Percentiles rank a stretch among this genome's conserved stretches.
phyloP scores from a whole-genome alignment of 2,888 invertebrate genomes.

The Podabrus alpinus region DNA sequence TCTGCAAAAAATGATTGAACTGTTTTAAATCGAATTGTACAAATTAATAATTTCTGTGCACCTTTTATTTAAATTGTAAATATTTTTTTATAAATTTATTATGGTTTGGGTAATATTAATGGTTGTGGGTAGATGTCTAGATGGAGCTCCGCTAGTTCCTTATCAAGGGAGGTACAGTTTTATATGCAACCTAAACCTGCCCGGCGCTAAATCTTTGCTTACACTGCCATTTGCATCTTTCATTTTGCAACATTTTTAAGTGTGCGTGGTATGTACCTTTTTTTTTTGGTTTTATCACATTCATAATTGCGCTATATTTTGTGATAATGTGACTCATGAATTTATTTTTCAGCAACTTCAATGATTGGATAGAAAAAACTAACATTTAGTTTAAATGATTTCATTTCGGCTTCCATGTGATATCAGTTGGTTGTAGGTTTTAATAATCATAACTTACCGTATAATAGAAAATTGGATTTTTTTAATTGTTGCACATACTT shows the following conservation, averaged over 20 bases:
- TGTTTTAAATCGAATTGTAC: too few species aligned
- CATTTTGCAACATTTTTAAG: constrained; percentile 19
- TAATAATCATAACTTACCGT: constrained; percentile 9
- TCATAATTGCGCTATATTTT: not conserved
- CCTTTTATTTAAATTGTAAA: constrained; percentile 3
- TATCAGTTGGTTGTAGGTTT: constrained; percentile 14
- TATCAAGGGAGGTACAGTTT: constrained; percentile 65
- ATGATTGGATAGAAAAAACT: not conserved
- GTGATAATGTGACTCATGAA: not conserved
- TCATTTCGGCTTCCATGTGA: constrained; percentile 8
- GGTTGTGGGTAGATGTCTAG: constrained; percentile 65
- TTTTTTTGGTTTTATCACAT: constrained; percentile 15
- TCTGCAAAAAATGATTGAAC: not conserved
- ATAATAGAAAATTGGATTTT: constrained; percentile 20
- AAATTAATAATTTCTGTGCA: not conserved
- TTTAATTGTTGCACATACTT: constrained; percentile 16
- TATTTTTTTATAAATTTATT: constrained; percentile 33
- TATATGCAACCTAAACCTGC: constrained; percentile 60
- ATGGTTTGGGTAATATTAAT: constrained; percentile 53
- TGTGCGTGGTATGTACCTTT: constrained; percentile 28
- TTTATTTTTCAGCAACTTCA: not conserved
- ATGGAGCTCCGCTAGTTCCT: constrained; percentile 67
- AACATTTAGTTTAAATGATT: constrained; percentile 1
- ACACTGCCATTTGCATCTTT: constrained; percentile 11
- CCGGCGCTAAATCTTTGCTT: constrained; percentile 44